phyloP scores from a whole-genome alignment of 2,797 vertebrate species.

The Coracias cyanogaster region DNA sequence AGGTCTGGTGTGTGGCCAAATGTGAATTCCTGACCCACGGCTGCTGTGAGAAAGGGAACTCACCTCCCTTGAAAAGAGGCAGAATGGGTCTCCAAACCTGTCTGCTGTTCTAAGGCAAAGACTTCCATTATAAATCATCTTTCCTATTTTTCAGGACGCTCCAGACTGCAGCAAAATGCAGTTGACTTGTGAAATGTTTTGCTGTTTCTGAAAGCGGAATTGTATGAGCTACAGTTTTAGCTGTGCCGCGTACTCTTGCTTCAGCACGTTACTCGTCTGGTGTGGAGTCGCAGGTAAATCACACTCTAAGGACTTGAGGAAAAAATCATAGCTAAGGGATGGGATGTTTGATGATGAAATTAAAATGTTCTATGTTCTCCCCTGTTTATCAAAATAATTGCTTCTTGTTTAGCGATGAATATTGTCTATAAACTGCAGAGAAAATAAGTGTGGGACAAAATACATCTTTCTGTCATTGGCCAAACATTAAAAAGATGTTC shows the following conservation, averaged over 20 bases:
- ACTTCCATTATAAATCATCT: not conserved
- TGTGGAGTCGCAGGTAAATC: slow-evolving; percentile 7
- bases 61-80: rapidly evolving
- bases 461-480: not conserved
- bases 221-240: not conserved
- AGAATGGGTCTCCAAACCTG: rapidly evolving
- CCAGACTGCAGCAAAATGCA: not conserved
- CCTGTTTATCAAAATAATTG: not conserved
- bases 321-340: not conserved
- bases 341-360: not conserved
- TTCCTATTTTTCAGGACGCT: not conserved
- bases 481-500: not conserved
- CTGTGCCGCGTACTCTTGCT: rapidly evolving
- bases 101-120: not conserved
- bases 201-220: not conserved
- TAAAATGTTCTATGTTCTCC: not conserved
- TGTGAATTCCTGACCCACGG: not conserved
- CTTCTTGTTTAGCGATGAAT: not conserved
- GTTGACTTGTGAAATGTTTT: not conserved
- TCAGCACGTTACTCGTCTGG: not conserved
- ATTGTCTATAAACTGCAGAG: not conserved
- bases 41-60: not conserved
- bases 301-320: not conserved
- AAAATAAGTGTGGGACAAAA: not conserved
- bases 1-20: not conserved